Evolutionary conservation across 2,797 vertebrate genomes (phyloP), one percentile per base, ranked within the genome.

Genomic region (Glossophaga mutica): DNA sequence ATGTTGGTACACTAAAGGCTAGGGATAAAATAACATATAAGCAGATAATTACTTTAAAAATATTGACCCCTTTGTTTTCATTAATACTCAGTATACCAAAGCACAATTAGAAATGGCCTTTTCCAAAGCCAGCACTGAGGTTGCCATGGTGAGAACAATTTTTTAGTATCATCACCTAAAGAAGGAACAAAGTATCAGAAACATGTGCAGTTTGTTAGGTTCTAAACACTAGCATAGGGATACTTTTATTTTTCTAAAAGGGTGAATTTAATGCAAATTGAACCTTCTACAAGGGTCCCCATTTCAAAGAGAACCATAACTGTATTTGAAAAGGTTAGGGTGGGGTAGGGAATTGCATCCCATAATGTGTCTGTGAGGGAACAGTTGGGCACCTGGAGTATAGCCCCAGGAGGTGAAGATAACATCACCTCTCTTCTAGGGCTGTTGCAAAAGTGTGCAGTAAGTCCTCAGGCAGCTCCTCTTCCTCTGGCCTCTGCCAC

Each of bases 171-270:
- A 71, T 44, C 44, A 84, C 26, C 39, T 0, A 50, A 52, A 44
- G 48, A 87, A 59, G 52, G 70, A 96, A 94, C 24, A 78, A 86
- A 96, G 65, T 57, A 18, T 11, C 39, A 67, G 68, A 91, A 65
- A 90, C 42, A 19, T 32, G 32, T 91, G 22, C n/a, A 14, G 10
- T 90, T 71, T 88, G 16, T 84, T 59, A 24, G 6, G 34, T 26
- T 52, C 39, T 52, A 29, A 76, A 84, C 42, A 52, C 26, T 10
- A 77, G 79, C 10, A 55, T 14, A 29, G 82, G 8, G 52, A 44
- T 68, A 14, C 67, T 89, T 89, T 76, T 77, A 3, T 59, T 39
- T 79, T 71, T 70, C 50, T 76, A 10, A 70, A 89, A 82, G 77
- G 39, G n/a, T 65, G 34, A 91, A 52, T 76, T 57, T 50, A 88